Evolutionary conservation across 2,888 invertebrate species (phyloP), one percentile per base, ranked within the genome.

Genomic region (Julus scandinavius): DNA sequence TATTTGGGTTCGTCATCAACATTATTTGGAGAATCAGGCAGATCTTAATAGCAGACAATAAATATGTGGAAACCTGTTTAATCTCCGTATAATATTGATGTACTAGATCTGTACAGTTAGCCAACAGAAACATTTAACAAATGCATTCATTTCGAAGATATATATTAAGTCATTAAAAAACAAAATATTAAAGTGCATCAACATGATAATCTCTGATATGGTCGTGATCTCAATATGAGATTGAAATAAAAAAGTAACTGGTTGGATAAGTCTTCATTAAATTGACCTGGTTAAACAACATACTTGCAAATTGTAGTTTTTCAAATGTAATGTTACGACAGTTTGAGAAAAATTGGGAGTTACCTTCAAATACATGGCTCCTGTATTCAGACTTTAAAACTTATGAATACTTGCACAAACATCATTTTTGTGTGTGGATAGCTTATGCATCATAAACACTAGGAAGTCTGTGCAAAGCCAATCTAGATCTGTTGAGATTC

Each of bases 191-290:
- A 58, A 63, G 20, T 20, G 5, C n/a, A 15, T 20, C 6, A 63
- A 63, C 4, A 6, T 0, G 63, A 20, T 63, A 63, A 63, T 20
- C 63, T 63, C 63, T 63, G 20, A 63, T 63, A 63, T 63, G 63
- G 63, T 63, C 63, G 20, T 63, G 63, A 63, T 63, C 63, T 63
- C 63, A 63, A 63, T 63, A 63, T 63, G 63, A 63, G 63, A 63
- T 6, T 20, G 63, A n/a, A 5, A 20, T 20, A 20, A 9, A 63
- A 63, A 50, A 63, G n/a, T 63, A 5, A 7, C 20, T 13, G 17
- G 58, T 63, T 63, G n/a, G 20, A 63, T 9, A n/a, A 20, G 20
- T 63, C 5, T 63, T n/a, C 20, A 20, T n/a, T n/a, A 63, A 63
- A 20, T 58, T 17, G 0, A 49, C 2, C 13, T 49, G 13, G 13